Percentiles rank a stretch among this genome's conserved stretches.
phyloP scores from a whole-genome alignment of 1,140 invertebrate genomes.

The Sogatella furcifera region DNA sequence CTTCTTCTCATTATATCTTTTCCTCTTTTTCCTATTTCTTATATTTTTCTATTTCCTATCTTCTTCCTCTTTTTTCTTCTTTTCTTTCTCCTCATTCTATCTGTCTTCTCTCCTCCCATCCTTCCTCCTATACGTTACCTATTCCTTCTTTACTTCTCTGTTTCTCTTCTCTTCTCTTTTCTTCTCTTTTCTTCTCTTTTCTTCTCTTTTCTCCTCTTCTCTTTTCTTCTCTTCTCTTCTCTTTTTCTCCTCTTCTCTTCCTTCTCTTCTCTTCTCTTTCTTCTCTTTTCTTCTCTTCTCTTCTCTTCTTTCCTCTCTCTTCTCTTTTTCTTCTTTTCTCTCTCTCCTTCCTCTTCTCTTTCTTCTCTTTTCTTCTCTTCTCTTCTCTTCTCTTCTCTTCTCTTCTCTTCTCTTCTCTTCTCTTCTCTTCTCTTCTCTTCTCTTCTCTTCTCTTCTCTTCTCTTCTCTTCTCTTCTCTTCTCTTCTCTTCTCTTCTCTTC shows the following conservation, averaged over 20 bases:
- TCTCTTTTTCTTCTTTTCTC: background rate
- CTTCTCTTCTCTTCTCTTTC: background rate
- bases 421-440: background rate
- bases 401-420: background rate
- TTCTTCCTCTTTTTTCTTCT: background rate
- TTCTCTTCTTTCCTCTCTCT: background rate
- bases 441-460: background rate
- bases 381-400: background rate
- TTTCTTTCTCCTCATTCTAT: background rate
- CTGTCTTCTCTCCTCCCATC: background rate
- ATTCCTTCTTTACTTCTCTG: background rate
- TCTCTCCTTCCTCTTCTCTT: background rate
- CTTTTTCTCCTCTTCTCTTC: background rate
- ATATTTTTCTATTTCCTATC: background rate
- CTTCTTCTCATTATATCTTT: background rate
- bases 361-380: background rate
- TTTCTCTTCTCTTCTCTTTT: no score
- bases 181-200: no score
- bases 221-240: background rate
- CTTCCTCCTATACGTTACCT: background rate
- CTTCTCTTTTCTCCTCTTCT: no score
- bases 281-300: background rate
- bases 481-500: background rate
- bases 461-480: background rate
- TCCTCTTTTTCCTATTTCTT: background rate